These are phyloP conservation scores for Drosophila pruinosa DNA, from an alignment of 1,140 invertebrate species.

Conservation along the genomic window DNA sequence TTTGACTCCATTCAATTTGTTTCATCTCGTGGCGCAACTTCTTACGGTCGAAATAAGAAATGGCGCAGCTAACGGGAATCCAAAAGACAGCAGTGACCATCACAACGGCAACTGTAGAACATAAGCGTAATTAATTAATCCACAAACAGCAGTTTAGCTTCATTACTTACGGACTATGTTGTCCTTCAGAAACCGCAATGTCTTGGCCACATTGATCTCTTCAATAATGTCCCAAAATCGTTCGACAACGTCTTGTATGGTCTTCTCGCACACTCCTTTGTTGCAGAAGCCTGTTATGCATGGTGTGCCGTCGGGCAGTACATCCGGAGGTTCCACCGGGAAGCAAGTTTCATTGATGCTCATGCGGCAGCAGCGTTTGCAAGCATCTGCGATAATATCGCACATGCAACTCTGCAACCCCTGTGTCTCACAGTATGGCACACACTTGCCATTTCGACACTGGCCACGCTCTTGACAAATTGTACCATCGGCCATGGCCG, in stretches of 20 bases:
- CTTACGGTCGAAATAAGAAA: constrained; percentile 91
- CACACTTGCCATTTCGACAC: constrained; percentile 92
- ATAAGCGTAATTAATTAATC: neutral
- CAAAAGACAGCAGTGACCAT: constrained; percentile 94
- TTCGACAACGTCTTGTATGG: constrained; percentile 96
- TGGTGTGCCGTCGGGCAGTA: constrained; percentile 95
- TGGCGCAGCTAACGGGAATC: constrained; percentile 94
- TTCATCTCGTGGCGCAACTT: constrained; percentile 85
- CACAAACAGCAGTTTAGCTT: neutral
- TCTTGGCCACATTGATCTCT: constrained; percentile 97
- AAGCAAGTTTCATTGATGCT: constrained; percentile 96
- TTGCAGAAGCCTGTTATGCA: constrained; percentile 98
- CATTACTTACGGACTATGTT: constrained; percentile 90
- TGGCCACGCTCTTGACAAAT: constrained; percentile 94
- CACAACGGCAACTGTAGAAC: constrained; percentile 87
- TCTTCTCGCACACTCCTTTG: constrained; percentile 96
- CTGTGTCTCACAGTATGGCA: constrained; percentile 96
- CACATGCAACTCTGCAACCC: constrained; percentile 97
- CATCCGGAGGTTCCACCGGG: constrained; percentile 93
- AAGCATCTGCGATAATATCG: constrained; percentile 90
- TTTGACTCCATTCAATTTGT: constrained; percentile 85
- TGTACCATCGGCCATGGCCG: constrained; percentile 93
- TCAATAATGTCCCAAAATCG: constrained; percentile 98
- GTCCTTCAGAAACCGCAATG: constrained; percentile 92
- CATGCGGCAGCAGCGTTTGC: constrained; percentile 90